phyloP scores from a whole-genome alignment of 2,888 invertebrate species.

The Caenorhabditis japonica region DNA sequence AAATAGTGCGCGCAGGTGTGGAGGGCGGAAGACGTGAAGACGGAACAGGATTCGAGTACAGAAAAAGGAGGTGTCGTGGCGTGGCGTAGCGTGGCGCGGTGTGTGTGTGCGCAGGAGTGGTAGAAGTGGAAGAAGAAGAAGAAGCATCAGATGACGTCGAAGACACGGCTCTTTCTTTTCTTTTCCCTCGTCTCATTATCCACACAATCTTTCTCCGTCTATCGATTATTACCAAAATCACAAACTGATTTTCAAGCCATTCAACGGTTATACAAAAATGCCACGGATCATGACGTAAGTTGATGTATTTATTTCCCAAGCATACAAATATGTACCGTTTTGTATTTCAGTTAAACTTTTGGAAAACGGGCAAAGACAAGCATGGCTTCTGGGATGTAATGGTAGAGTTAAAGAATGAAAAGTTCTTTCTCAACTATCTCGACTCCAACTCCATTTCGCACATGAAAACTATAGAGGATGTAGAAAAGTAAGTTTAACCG shows the following conservation, averaged over 20 bases:
- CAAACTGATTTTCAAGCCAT: constrained; percentile 51
- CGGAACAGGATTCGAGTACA: constrained; percentile 37
- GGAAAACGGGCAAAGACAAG: constrained; percentile 81
- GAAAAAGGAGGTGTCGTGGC: constrained; percentile 13
- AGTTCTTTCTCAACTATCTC: constrained; percentile 53
- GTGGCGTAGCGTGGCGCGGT: constrained; percentile 18
- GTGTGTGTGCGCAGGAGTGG: too few relatives aligned
- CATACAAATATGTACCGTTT: neutral
- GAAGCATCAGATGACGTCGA: constrained; percentile 10
- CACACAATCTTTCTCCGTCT: constrained; percentile 48
- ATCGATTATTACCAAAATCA: constrained; percentile 54
- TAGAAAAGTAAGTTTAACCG: constrained; percentile 68
- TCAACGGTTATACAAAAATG: constrained; percentile 55
- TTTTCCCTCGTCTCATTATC: constrained; percentile 20
- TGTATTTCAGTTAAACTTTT: constrained; percentile 81
- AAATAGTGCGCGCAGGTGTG: constrained; percentile 33
- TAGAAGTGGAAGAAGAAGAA: constrained; percentile 7
- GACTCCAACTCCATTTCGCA: constrained; percentile 56
- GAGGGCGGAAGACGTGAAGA: constrained; percentile 31
- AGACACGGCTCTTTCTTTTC: constrained; percentile 12
- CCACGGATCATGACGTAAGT: constrained; percentile 56
- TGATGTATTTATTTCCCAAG: neutral
- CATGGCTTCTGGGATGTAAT: constrained; percentile 82
- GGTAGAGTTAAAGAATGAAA: constrained; percentile 82
- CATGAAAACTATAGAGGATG: constrained; percentile 72